phyloP scores from a whole-genome alignment of 2,888 invertebrate genomes.

The Drosophila meridiana region DNA sequence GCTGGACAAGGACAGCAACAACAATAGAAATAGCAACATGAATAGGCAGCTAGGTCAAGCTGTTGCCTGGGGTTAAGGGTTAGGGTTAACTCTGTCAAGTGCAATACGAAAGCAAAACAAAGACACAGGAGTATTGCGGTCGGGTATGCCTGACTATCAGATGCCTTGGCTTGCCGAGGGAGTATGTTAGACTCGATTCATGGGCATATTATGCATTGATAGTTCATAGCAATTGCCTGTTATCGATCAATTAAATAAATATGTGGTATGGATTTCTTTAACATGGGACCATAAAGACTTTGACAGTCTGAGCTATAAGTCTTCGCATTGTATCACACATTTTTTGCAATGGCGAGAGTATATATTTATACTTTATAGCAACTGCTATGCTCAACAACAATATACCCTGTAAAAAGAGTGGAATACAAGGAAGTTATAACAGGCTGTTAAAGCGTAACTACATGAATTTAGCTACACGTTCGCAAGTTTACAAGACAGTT shows the following conservation, averaged over 20 bases:
- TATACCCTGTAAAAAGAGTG: neutral
- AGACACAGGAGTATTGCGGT: neutral
- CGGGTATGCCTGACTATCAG: neutral
- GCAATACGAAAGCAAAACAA: conserved; percentile 1
- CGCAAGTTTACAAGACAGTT: neutral
- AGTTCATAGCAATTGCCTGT: too few relatives aligned
- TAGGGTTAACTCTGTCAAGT: conserved; percentile 4
- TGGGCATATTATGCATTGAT: too few relatives aligned
- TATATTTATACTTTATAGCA: too few relatives aligned
- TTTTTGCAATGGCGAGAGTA: too few relatives aligned
- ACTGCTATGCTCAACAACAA: neutral
- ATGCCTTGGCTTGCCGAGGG: neutral
- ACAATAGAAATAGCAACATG: conserved; percentile 4
- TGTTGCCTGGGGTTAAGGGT: conserved; percentile 18
- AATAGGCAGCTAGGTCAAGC: conserved; percentile 34
- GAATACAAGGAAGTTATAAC: neutral
- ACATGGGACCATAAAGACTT: too few relatives aligned
- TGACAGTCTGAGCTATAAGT: too few relatives aligned
- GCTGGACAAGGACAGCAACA: neutral
- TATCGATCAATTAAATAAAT: too few relatives aligned
- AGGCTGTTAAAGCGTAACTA: neutral
- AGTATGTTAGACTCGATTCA: too few relatives aligned
- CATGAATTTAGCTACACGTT: too few relatives aligned
- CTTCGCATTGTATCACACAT: too few relatives aligned
- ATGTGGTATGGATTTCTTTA: too few relatives aligned